phyloP scores from a whole-genome alignment of 2,888 invertebrate genomes.

The Sarcophaga variegata region DNA sequence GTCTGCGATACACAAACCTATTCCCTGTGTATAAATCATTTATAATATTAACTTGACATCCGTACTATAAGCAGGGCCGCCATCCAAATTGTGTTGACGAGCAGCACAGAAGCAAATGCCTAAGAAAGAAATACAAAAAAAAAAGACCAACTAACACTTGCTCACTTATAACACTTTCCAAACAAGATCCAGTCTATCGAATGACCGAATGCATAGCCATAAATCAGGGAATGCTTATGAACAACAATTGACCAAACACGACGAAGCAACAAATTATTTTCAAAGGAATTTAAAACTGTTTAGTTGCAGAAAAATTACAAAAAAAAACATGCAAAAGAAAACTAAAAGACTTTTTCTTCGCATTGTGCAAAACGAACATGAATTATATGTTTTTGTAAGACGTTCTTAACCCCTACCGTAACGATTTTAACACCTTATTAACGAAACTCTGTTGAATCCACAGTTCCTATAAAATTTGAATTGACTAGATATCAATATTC shows the following conservation, averaged over 20 bases:
- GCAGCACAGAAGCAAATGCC: conserved; percentile 33
- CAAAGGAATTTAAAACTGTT: conserved; percentile 53
- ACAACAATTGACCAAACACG: conserved; percentile 79
- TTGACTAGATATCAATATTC: too few relatives aligned
- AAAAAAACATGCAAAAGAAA: conserved; percentile 5
- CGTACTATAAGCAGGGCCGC: conserved; percentile 72
- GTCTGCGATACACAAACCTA: conserved; percentile 15
- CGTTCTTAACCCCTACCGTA: conserved; percentile 27
- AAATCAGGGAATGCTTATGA: conserved; percentile 76
- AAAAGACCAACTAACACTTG: conserved; percentile 20
- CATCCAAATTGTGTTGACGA: conserved; percentile 63
- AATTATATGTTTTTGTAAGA: not conserved
- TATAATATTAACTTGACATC: conserved; percentile 75
- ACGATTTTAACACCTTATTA: not conserved
- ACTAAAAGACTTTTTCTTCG: conserved; percentile 8
- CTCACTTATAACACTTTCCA: conserved; percentile 7
- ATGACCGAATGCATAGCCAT: conserved; percentile 72
- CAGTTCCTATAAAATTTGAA: too few relatives aligned
- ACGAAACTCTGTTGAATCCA: too few relatives aligned
- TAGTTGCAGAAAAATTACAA: conserved; percentile 10
- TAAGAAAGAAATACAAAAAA: not conserved
- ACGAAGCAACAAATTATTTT: conserved; percentile 76
- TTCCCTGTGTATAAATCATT: conserved; percentile 70
- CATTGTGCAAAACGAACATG: conserved; percentile 6
- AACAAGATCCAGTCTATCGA: conserved; percentile 38